Base-by-base conservation (phyloP, 2,888 invertebrate genomes). In the Xestoiulus laeticollis region DNA sequence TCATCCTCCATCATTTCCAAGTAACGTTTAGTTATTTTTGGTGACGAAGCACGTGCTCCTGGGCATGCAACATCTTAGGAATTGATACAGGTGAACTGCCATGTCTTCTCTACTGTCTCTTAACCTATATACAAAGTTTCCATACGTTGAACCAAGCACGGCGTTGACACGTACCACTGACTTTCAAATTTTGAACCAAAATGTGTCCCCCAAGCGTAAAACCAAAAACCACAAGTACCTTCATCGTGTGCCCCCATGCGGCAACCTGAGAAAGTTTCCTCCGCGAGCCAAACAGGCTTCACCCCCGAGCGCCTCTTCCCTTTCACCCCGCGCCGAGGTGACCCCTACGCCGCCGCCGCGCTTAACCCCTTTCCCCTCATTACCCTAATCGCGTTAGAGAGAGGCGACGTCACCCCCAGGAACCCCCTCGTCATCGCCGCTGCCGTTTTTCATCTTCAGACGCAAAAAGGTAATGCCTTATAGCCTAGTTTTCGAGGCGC, bases 251-350 rank as follows among this genome's bases (percentile, higher is more conserved):
- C 48, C 48, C 48, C 48, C 48, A 14, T 48, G 48, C 48, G 19
- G 12, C 48, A 48, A 48, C 4, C 3, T 48, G 16, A 10, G 48
- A 38, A 38, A 48, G 59, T 22, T 59, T n/a, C n/a, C n/a, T n/a
- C 59, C 59, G 59, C n/a, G n/a, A 59, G 0, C n/a, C 59, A 59
- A 59, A 59, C 59, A 22, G 59, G n/a, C n/a, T 59, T 22, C 59
- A 22, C 59, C 59, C 22, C n/a, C n/a, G n/a, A n/a, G 19, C n/a
- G n/a, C 5, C 3, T 92, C 93, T 89, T 93, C 93, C 86, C 92
- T 92, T 84, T 92, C 91, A 87, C 92, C 92, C 59, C 92, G 91
- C 44, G 93, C 92, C 90, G n/a, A 85, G 78, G 59, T 86, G 59
- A 38, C 38, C 38, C n/a, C n/a, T n/a, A n/a, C n/a, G n/a, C n/a